Percentiles rank a stretch among this genome's conserved stretches.
Evolutionary conservation across 2,113 vertebrate genomes (phyloP).

Genomic region (Salvator merianae): DNA sequence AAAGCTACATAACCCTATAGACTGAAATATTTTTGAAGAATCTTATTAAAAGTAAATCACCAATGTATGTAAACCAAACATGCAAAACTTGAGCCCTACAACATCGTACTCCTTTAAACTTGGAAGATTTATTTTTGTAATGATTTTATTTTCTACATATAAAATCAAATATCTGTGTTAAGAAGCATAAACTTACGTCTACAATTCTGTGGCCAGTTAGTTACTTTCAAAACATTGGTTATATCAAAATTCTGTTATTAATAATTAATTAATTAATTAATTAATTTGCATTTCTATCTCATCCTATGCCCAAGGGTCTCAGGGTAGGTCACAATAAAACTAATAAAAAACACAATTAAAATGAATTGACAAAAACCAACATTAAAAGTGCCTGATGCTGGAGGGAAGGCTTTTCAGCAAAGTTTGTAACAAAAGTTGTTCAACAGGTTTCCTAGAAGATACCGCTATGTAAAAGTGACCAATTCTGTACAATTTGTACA

Average conservation of each 20-base stretch:
- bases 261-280: no score
- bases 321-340: no score
- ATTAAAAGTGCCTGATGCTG: no score
- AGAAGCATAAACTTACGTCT: background rate
- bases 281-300: no score
- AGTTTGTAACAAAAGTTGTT: conserved; percentile 4
- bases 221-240: background rate
- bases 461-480: background rate
- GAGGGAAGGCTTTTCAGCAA: background rate
- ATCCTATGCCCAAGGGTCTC: no score
- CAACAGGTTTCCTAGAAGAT: conserved; percentile 1
- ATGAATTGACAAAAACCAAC: no score
- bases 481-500: no score
- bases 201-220: background rate
- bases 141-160: background rate
- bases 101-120: background rate
- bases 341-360: no score
- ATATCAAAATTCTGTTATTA: background rate
- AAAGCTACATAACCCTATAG: conserved; percentile 58
- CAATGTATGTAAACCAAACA: conserved; percentile 13
- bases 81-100: conserved; percentile 15
- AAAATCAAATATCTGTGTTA: accelerated
- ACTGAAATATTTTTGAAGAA: conserved; percentile 34
- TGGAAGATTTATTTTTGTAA: background rate
- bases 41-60: conserved; percentile 47